Evolutionary conservation across 2,113 vertebrate species (phyloP).

Genomic region (Trachemys scripta): DNA sequence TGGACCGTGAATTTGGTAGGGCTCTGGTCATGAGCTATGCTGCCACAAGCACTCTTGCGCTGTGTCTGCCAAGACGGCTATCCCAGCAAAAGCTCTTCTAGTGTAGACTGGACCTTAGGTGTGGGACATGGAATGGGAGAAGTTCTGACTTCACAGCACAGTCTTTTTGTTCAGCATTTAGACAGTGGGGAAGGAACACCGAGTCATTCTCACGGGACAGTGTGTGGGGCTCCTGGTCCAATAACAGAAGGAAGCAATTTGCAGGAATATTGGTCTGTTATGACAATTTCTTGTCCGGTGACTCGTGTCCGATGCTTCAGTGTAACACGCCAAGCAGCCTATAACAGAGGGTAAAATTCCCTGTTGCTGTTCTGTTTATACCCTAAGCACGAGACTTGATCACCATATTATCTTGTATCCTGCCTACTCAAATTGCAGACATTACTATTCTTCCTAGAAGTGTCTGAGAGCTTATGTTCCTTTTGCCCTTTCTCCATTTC

Average conservation of each 20-base stretch:
- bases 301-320: rapidly evolving
- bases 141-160: neutral
- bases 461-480: neutral
- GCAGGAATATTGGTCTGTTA: neutral
- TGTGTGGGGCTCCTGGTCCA: neutral
- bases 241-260: neutral
- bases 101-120: neutral
- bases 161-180: neutral
- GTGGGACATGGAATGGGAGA: neutral
- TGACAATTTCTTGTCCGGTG: neutral
- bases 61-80: neutral
- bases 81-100: neutral
- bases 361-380: rapidly evolving
- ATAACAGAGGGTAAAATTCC: neutral
- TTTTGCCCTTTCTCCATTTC: neutral
- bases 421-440: neutral
- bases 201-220: neutral
- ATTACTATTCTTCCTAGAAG: neutral
- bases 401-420: neutral
- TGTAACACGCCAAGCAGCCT: neutral
- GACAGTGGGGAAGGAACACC: neutral
- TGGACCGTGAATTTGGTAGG: too few relatives aligned
- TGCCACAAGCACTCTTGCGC: neutral
- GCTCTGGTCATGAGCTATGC: neutral
- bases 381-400: neutral